These are phyloP conservation scores for Conopomorpha cramerella DNA, from an alignment of 1,140 invertebrate species.

Conservation along the genomic window DNA sequence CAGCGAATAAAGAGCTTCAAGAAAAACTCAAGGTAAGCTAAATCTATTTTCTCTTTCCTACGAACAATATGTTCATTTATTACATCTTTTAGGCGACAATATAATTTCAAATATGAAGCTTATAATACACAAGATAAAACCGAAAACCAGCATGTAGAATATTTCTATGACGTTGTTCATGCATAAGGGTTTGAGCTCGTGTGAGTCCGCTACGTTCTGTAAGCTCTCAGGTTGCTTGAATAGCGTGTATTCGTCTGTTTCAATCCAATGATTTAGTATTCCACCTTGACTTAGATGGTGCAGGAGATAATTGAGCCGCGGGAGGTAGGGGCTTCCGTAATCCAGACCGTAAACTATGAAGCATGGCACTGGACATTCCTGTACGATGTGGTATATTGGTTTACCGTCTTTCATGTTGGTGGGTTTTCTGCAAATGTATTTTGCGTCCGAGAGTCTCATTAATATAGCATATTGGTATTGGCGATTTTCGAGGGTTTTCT, in stretches of 20 bases:
- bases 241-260: slow-evolving; percentile 29
- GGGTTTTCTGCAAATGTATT: slow-evolving; percentile 25
- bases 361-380: slow-evolving; percentile 41
- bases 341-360: slow-evolving; percentile 34
- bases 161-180: slow-evolving; percentile 26
- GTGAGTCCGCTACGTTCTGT: no score
- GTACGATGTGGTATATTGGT: slow-evolving; percentile 28
- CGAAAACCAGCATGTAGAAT: slow-evolving; percentile 26
- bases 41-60: no score
- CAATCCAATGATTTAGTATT: slow-evolving; percentile 31
- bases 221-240: no score
- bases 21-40: slow-evolving; percentile 52
- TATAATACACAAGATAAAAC: slow-evolving; percentile 18
- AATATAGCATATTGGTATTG: slow-evolving; percentile 35
- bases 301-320: slow-evolving; percentile 25
- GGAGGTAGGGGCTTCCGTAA: slow-evolving; percentile 43
- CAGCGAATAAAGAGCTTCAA: slow-evolving; percentile 54
- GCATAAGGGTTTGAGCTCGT: slow-evolving; percentile 27
- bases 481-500: slow-evolving; percentile 25
- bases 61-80: no score
- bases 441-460: slow-evolving; percentile 28
- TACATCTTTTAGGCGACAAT: no score
- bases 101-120: slow-evolving; percentile 25
- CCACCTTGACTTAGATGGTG: slow-evolving; percentile 33
- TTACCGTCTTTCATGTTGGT: slow-evolving; percentile 29